phyloP scores from a whole-genome alignment of 1,140 invertebrate genomes.

The Rhagoletis zephyria region DNA sequence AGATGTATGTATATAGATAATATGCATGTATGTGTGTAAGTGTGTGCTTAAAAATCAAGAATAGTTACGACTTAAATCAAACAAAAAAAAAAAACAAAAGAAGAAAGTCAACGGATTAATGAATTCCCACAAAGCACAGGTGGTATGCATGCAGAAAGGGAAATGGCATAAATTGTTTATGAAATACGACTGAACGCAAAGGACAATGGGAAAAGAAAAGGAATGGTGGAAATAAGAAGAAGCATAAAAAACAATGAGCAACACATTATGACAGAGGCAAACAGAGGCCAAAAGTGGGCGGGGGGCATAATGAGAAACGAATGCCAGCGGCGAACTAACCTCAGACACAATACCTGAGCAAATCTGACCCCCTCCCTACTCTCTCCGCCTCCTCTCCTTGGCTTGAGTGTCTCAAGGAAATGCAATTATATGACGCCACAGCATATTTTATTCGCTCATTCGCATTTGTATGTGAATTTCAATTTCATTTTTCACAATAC shows the following conservation, averaged over 20 bases:
- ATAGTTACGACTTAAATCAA: slow-evolving; percentile 43
- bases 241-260: slow-evolving; percentile 1
- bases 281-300: slow-evolving; percentile 49
- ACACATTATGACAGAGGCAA: neutral
- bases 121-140: slow-evolving; percentile 42
- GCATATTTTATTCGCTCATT: neutral
- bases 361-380: neutral
- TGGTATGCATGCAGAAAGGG: slow-evolving; percentile 40
- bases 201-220: slow-evolving; percentile 42
- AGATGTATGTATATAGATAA: neutral
- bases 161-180: slow-evolving; percentile 72
- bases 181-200: slow-evolving; percentile 57
- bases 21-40: neutral
- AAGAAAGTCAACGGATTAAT: slow-evolving; percentile 46
- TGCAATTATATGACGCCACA: slow-evolving; percentile 65
- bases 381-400: neutral
- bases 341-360: slow-evolving; percentile 44
- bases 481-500: slow-evolving; percentile 56
- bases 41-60: neutral
- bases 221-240: too few relatives aligned
- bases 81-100: slow-evolving; percentile 32
- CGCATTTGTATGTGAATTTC: slow-evolving; percentile 42
- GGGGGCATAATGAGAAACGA: slow-evolving; percentile 46
- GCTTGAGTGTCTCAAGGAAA: slow-evolving; percentile 59
- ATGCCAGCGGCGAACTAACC: slow-evolving; percentile 15